Base-by-base conservation (phyloP, 2,113 vertebrate genomes). In the Muntiacus muntjak region DNA sequence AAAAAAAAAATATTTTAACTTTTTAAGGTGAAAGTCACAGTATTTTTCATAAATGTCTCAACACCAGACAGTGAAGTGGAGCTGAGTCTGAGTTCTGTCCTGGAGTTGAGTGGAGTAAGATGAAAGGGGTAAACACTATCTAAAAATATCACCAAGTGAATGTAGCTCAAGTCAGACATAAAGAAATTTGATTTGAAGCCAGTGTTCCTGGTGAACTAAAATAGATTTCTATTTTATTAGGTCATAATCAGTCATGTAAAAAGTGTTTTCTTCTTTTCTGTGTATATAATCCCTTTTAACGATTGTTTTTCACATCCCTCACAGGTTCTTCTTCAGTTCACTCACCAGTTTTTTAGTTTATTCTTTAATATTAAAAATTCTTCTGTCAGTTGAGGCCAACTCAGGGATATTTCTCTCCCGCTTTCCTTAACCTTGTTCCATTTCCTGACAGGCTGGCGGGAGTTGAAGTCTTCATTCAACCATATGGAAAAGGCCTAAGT, bases 131-230 rank as follows among this genome's bases (percentile, higher is more conserved):
- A 97, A 97, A 97, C 93, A 87, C 33, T 19, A 25, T 91, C 95
- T 98, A 98, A 97, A 97, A 97, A 98, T 98, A 95, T 36, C 86
- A 54, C 84, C 43, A 82, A 93, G 96, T 96, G 85, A 79, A 91
- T 95, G 85, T 83, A 94, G 92, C 95, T 60, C 23, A 97, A 91
- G 92, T 95, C 91, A 96, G 60, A 97, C 79, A 60, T 93, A 90
- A 94, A 92, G 93, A 84, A 91, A 96, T 91, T 67, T 94, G 88
- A 90, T 57, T 55, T 5, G 14, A 96, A 91, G 96, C 95, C 92
- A 92, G 25, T 64, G n/a, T 87, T 95, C 90, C 62, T 64, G 6
- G 0, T 76, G 91, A 33, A 67, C 89, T 76, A 74, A 97, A 97
- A 97, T 95, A 97, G 96, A 97, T 87, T 84, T 97, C 52, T 87